Percentiles rank a stretch among this genome's conserved stretches.
phyloP scores from a whole-genome alignment of 53 echinoderm and acorn worm species.

The Apostichopus leukothele region DNA sequence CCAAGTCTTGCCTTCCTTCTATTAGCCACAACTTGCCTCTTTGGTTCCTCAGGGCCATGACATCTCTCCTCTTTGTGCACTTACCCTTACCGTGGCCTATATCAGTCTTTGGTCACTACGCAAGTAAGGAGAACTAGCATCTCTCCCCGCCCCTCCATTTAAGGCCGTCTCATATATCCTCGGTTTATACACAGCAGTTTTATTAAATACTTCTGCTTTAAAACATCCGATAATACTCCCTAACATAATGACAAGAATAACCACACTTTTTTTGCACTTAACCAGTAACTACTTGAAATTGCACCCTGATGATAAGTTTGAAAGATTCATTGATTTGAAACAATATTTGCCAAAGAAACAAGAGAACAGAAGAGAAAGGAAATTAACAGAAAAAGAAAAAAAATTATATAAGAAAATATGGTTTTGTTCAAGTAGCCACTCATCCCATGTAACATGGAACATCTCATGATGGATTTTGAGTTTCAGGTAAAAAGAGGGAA shows the following conservation, averaged over 20 bases:
- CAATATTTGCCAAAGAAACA: too few relatives aligned
- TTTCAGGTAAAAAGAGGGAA: too few relatives aligned
- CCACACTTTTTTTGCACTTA: too few relatives aligned
- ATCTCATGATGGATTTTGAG: too few relatives aligned
- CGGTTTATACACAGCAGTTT: background rate
- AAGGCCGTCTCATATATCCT: background rate
- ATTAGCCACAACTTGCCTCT: conserved; percentile 52
- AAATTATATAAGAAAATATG: too few relatives aligned
- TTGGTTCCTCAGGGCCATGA: conserved; percentile 56
- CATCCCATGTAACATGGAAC: too few relatives aligned
- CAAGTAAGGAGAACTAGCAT: conserved; percentile 43
- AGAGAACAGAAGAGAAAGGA: too few relatives aligned
- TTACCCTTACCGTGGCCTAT: conserved; percentile 39
- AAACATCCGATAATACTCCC: background rate
- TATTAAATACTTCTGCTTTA: background rate
- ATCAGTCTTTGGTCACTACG: conserved; percentile 24
- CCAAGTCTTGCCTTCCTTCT: conserved; percentile 30
- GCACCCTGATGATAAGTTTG: too few relatives aligned
- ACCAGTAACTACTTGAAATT: too few relatives aligned
- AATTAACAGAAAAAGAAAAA: too few relatives aligned
- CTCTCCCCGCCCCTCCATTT: background rate
- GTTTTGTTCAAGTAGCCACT: too few relatives aligned
- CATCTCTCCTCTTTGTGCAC: conserved; percentile 38
- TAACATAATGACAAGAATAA: background rate
- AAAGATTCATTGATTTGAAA: too few relatives aligned